These are phyloP conservation scores for Caranx ignobilis DNA, from an alignment of 2,113 vertebrate species.

Conservation along the genomic window DNA sequence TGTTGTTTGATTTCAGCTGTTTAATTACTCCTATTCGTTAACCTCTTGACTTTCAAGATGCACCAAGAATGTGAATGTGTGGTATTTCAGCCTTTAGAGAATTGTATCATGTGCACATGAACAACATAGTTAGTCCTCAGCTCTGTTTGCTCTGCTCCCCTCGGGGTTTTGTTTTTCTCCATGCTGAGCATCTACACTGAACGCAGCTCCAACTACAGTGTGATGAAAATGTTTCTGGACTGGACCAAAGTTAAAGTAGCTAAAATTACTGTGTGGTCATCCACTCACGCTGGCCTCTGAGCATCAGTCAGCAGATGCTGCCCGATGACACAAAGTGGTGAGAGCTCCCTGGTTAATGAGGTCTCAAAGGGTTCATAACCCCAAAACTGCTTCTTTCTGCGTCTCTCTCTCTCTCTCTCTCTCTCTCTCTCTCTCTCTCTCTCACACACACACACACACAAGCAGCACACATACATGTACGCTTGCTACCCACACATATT, in stretches of 20 bases:
- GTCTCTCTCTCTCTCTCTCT: slow-evolving; percentile 17
- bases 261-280: not conserved
- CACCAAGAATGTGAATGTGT: not conserved
- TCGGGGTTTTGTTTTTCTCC: slow-evolving; percentile 1
- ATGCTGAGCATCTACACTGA: not conserved
- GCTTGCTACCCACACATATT: slow-evolving; percentile 51
- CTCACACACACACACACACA: slow-evolving; percentile 19
- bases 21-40: not conserved
- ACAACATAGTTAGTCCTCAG: not conserved
- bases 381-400: slow-evolving; percentile 27
- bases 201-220: not conserved
- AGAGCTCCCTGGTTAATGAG: slow-evolving; percentile 85
- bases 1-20: not conserved
- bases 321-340: slow-evolving; percentile 66
- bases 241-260: slow-evolving; percentile 20
- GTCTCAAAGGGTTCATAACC: slow-evolving; percentile 80
- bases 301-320: slow-evolving; percentile 51
- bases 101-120: not conserved
- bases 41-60: not conserved
- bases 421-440: slow-evolving; percentile 18
- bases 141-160: slow-evolving; percentile 1
- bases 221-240: slow-evolving; percentile 19
- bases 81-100: not conserved
- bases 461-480: slow-evolving; percentile 8
- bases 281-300: slow-evolving; percentile 9